These are phyloP conservation scores for Axinella damicornis DNA, from an alignment of 37 sponge, comb jelly and placozoan genomes.

Conservation along the genomic window DNA sequence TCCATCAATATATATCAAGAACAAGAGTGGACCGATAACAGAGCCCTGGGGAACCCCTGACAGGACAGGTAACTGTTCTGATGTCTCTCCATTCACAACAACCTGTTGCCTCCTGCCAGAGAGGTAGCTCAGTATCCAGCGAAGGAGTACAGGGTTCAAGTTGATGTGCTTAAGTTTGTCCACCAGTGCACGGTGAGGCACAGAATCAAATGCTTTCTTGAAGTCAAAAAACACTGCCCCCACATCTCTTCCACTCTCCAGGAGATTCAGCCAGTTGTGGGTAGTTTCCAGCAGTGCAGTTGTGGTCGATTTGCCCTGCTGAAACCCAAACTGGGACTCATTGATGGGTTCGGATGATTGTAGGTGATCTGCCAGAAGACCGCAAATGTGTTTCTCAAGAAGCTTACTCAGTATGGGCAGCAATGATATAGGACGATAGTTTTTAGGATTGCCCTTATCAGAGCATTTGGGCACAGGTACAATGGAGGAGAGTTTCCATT, in stretches of 20 bases:
- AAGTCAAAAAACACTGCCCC: conserved; percentile 8
- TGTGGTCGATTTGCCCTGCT: background rate
- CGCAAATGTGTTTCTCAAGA: background rate
- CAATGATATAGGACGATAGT: conserved; percentile 16
- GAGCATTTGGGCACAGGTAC: background rate
- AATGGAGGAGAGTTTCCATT: background rate
- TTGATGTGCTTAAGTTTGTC: background rate
- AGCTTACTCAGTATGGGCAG: background rate
- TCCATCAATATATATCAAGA: conserved; percentile 16
- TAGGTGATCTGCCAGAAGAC: background rate
- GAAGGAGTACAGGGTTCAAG: background rate
- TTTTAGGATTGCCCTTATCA: background rate
- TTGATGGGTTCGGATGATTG: background rate
- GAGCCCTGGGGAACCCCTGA: conserved; percentile 22
- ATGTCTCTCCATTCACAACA: background rate
- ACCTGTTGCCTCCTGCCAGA: background rate
- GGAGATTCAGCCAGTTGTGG: background rate
- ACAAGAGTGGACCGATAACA: conserved; percentile 18
- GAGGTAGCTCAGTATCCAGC: conserved; percentile 8
- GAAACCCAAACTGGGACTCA: background rate
- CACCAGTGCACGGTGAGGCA: background rate
- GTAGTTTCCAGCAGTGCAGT: background rate
- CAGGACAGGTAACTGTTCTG: too few species aligned
- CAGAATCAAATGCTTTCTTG: conserved; percentile 3
- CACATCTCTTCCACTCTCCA: background rate